Evolutionary conservation across 2,888 invertebrate species (phyloP).

Genomic region (Lordiphosa fenestrarum): DNA sequence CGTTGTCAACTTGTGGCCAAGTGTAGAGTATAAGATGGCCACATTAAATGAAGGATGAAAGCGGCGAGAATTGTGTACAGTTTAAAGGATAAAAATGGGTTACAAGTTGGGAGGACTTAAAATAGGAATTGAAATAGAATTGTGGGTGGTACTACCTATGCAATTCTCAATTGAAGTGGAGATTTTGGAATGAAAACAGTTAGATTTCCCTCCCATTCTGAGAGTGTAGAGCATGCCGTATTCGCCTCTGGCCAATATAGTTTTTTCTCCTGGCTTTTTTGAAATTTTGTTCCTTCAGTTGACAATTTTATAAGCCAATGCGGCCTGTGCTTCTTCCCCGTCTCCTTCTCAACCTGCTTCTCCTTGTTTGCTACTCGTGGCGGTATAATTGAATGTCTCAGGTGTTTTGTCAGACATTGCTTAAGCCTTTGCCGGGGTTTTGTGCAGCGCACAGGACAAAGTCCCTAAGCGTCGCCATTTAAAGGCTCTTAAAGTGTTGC

Average conservation of each 20-base stretch:
- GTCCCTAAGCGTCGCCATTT: slow-evolving; percentile 31
- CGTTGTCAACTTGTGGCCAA: too few species aligned
- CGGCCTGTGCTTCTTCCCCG: slow-evolving; percentile 17
- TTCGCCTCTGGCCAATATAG: neutral
- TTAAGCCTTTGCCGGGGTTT: slow-evolving; percentile 79
- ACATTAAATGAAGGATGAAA: too few species aligned
- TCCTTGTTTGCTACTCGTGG: slow-evolving; percentile 39
- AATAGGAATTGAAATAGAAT: too few species aligned
- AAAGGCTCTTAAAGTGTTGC: slow-evolving; percentile 59
- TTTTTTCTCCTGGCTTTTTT: slow-evolving; percentile 21
- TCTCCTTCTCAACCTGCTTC: slow-evolving; percentile 4
- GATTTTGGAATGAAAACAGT: too few species aligned
- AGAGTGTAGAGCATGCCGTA: too few species aligned
- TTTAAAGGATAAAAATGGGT: too few species aligned
- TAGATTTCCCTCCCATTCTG: too few species aligned
- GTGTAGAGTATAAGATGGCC: too few species aligned
- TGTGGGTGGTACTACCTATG: too few species aligned
- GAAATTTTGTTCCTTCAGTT: slow-evolving; percentile 40
- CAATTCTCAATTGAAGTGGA: too few species aligned
- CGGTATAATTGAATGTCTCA: slow-evolving; percentile 78
- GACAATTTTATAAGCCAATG: slow-evolving; percentile 64
- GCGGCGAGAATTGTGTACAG: too few species aligned
- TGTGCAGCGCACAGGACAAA: slow-evolving; percentile 23
- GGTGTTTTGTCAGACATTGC: slow-evolving; percentile 79
- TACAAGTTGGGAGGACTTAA: too few species aligned